Percentiles rank a stretch among this genome's conserved stretches.
These are phyloP conservation scores for Catocala nupta DNA, from an alignment of 2,888 invertebrate species.

Conservation along the genomic window DNA sequence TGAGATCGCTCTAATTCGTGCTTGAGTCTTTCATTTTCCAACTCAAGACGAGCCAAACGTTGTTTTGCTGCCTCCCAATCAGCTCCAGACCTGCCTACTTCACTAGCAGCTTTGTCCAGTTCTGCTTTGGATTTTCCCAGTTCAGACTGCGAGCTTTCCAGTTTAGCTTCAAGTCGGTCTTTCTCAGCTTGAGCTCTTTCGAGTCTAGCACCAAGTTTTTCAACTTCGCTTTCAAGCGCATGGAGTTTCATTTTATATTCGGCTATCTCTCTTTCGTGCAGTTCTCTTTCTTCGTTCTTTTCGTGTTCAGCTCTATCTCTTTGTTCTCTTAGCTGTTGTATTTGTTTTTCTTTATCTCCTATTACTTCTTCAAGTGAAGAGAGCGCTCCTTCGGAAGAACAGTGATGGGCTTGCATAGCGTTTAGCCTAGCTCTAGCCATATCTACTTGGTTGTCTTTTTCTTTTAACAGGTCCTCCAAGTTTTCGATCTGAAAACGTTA, in stretches of 20 bases:
- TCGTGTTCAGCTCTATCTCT: conserved; percentile 98
- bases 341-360: conserved; percentile 98
- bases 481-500: conserved; percentile 94
- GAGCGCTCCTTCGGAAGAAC: conserved; percentile 96
- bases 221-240: conserved; percentile 96
- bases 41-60: conserved; percentile 93
- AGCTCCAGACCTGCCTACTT: conserved; percentile 95
- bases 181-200: conserved; percentile 96
- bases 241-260: conserved; percentile 98
- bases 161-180: conserved; percentile 95
- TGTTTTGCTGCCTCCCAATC: conserved; percentile 96
- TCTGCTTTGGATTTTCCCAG: conserved; percentile 98
- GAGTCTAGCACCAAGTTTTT: conserved; percentile 94
- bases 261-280: conserved; percentile 96
- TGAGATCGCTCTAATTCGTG: conserved; percentile 95
- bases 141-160: conserved; percentile 97
- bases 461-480: conserved; percentile 97
- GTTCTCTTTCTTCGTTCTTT: conserved; percentile 97
- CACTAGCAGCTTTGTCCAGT: conserved; percentile 95
- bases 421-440: conserved; percentile 96
- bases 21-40: conserved; percentile 96
- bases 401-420: conserved; percentile 98
- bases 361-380: conserved; percentile 98
- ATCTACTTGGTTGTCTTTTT: conserved; percentile 99
- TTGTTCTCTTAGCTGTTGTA: conserved; percentile 97